Conservation (phyloP, 1,140 invertebrate species). For the Scaptomyza montana region DNA sequence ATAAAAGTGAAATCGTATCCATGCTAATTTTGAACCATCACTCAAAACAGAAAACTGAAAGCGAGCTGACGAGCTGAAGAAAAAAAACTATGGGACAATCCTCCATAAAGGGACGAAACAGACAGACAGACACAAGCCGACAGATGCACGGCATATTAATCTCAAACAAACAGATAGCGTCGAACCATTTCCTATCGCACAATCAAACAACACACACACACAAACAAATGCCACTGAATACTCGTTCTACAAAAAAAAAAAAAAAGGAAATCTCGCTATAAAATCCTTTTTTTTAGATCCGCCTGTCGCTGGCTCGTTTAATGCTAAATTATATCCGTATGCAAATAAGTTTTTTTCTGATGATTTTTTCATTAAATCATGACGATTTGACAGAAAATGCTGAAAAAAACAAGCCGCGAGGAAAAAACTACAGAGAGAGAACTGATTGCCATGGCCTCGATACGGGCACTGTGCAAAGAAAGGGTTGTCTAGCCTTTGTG, state of each 20-base stretch:
- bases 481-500: slow-evolving; percentile 44
- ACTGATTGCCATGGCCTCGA: slow-evolving; percentile 39
- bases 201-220: slow-evolving; percentile 36
- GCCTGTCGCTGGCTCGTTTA: slow-evolving; percentile 63
- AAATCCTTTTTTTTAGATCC: slow-evolving; percentile 65
- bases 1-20: slow-evolving; percentile 79
- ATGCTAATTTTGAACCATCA: slow-evolving; percentile 74
- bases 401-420: slow-evolving; percentile 30
- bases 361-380: slow-evolving; percentile 82
- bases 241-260: slow-evolving; percentile 25
- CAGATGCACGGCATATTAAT: slow-evolving; percentile 82
- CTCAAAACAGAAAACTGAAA: slow-evolving; percentile 54
- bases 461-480: slow-evolving; percentile 57
- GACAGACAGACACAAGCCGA: slow-evolving; percentile 58
- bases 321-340: slow-evolving; percentile 82
- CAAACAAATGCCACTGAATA: slow-evolving; percentile 35
- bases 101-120: slow-evolving; percentile 19
- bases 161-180: slow-evolving; percentile 79
- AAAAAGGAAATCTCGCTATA: slow-evolving; percentile 62
- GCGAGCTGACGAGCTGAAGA: slow-evolving; percentile 54
- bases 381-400: slow-evolving; percentile 75
- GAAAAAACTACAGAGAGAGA: background rate
- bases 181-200: slow-evolving; percentile 67
- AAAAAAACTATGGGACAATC: slow-evolving; percentile 53
- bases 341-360: slow-evolving; percentile 79